Conservation (phyloP, 2,888 invertebrate genomes). For the Orthonevra nobilis region DNA sequence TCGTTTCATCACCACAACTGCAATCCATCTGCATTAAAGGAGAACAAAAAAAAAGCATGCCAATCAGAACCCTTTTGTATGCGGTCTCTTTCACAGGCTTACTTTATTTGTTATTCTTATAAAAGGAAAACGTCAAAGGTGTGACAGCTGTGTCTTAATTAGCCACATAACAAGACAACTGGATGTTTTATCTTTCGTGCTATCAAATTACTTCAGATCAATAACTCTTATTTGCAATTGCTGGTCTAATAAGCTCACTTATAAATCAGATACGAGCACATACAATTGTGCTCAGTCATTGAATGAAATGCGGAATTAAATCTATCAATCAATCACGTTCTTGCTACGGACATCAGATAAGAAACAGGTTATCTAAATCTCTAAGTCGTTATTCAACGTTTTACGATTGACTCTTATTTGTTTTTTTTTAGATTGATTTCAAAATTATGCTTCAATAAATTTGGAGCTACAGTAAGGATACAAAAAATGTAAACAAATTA, state of each 20-base stretch:
- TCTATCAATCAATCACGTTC: conserved; percentile 5
- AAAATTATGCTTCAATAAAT: no score
- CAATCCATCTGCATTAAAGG: conserved; percentile 43
- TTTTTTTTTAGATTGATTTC: no score
- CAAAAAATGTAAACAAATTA: no score
- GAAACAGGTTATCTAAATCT: not conserved
- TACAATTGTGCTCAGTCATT: no score
- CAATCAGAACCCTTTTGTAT: conserved; percentile 25
- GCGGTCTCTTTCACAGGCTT: conserved; percentile 19
- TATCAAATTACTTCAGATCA: not conserved
- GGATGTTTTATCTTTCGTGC: conserved; percentile 5
- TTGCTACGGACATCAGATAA: not conserved
- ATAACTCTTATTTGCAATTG: not conserved
- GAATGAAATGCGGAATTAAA: not conserved
- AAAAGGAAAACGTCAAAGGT: conserved; percentile 40
- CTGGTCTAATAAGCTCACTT: no score
- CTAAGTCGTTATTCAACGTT: not conserved
- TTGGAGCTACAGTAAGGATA: no score
- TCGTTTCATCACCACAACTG: conserved; percentile 25
- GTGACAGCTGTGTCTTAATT: conserved; percentile 39
- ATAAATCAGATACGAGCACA: no score
- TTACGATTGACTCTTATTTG: no score
- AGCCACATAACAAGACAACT: conserved; percentile 33
- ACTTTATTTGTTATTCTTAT: not conserved
- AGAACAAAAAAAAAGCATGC: not conserved